Conservation (phyloP, 2,113 vertebrate species). For the Neogobius melanostomus region DNA sequence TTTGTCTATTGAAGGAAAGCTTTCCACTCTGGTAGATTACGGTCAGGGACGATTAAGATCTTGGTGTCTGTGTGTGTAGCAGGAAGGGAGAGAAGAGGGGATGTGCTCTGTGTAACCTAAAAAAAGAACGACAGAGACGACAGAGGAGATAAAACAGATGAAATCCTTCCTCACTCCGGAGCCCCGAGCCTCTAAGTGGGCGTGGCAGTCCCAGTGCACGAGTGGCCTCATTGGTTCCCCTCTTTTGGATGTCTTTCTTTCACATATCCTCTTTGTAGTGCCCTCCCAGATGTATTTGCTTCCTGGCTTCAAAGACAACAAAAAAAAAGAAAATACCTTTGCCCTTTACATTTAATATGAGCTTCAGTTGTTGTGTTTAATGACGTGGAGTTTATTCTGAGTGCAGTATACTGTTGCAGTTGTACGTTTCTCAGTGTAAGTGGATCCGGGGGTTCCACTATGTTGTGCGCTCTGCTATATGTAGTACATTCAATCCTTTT, state of each 20-base stretch:
- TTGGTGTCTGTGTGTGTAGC: conserved; percentile 72
- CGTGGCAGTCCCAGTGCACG: conserved; percentile 56
- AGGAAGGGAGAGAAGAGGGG: conserved; percentile 41
- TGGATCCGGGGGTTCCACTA: conserved; percentile 2
- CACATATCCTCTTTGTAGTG: conserved; percentile 43
- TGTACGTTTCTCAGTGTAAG: conserved; percentile 10
- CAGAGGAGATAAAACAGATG: conserved; percentile 70
- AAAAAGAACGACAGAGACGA: conserved; percentile 48
- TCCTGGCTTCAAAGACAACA: conserved; percentile 30
- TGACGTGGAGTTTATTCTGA: conserved; percentile 26
- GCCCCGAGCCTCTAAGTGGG: conserved; percentile 51
- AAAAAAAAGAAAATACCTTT: conserved; percentile 10
- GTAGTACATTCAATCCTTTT: too few species aligned
- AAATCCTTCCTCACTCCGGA: conserved; percentile 67
- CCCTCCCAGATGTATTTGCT: conserved; percentile 47
- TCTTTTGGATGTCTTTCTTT: conserved; percentile 49
- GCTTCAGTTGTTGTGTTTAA: conserved; percentile 35
- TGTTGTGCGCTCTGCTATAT: not conserved
- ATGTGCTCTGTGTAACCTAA: conserved; percentile 68
- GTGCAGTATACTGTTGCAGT: conserved; percentile 20
- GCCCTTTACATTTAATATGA: conserved; percentile 41
- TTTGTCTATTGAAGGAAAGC: conserved; percentile 70
- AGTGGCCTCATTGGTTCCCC: conserved; percentile 53
- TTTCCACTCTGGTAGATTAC: conserved; percentile 72
- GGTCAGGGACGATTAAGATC: conserved; percentile 73